Percentiles rank a stretch among this genome's conserved stretches.
Conservation (phyloP, 92 coral and sea anemone species). For the Actinernus sp. region DNA sequence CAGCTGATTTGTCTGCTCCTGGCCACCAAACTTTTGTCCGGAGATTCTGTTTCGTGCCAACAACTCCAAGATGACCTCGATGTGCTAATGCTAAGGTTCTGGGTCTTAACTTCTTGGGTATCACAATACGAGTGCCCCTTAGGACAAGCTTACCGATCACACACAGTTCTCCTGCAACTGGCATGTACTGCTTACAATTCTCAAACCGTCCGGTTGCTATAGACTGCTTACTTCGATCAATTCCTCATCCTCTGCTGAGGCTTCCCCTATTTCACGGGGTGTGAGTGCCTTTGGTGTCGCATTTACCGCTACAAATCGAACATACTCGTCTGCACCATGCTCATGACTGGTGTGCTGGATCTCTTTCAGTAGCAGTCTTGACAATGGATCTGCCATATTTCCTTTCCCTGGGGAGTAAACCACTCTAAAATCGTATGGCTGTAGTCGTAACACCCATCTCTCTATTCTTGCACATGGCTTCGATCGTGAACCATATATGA, state of each 20-base stretch:
- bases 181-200: constrained; percentile 17
- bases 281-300: constrained; percentile 39
- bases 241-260: constrained; percentile 27
- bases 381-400: constrained; percentile 23
- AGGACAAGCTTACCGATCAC: background rate
- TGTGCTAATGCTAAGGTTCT: background rate
- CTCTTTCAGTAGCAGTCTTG: constrained; percentile 2
- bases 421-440: constrained; percentile 14
- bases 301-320: constrained; percentile 27
- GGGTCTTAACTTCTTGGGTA: constrained; percentile 12
- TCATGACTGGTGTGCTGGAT: background rate
- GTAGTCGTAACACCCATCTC: constrained; percentile 23
- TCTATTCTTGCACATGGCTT: constrained; percentile 15
- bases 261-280: constrained; percentile 38
- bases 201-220: constrained; percentile 27
- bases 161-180: constrained; percentile 22
- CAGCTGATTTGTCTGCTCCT: constrained; percentile 54
- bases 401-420: constrained; percentile 7
- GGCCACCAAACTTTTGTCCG: constrained; percentile 70
- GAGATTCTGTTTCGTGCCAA: constrained; percentile 51
- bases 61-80: too few relatives aligned
- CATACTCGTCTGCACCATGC: constrained; percentile 20
- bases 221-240: constrained; percentile 3
- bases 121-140: background rate
- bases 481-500: constrained; percentile 5